A percentile compares a stretch with the other conserved stretches of the same genome.
These are phyloP conservation scores for Hyppa rectilinea DNA, from an alignment of 2,888 invertebrate species.

Conservation along the genomic window DNA sequence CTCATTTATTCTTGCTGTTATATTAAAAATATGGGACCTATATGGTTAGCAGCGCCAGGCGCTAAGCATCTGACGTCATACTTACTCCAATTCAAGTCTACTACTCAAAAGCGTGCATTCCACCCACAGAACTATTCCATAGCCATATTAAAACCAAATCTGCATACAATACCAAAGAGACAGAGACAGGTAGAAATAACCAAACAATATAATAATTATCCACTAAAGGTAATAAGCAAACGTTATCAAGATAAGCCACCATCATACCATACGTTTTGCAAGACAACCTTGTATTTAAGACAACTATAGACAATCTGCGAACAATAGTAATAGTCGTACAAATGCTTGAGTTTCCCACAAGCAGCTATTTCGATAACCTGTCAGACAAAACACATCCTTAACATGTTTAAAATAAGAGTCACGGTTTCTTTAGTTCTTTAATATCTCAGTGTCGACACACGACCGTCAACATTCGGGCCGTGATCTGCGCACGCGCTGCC, in stretches of 20 bases:
- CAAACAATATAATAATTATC: constrained; percentile 58
- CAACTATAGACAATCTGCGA: constrained; percentile 67
- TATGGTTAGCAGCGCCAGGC: not conserved
- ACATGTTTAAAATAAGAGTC: constrained; percentile 48
- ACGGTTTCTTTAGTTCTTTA: constrained; percentile 23
- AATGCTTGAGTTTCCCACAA: constrained; percentile 80
- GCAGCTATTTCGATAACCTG: constrained; percentile 66
- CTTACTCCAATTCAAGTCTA: constrained; percentile 18
- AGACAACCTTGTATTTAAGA: constrained; percentile 74
- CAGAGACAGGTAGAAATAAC: constrained; percentile 56
- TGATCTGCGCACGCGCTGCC: constrained; percentile 70
- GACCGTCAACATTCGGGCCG: constrained; percentile 69
- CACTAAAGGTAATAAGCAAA: constrained; percentile 56
- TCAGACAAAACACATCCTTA: constrained; percentile 63
- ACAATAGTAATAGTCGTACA: constrained; percentile 78
- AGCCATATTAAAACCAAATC: constrained; percentile 40
- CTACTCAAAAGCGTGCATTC: constrained; percentile 25
- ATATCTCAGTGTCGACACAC: constrained; percentile 70
- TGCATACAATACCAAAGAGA: constrained; percentile 57
- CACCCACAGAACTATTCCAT: constrained; percentile 13
- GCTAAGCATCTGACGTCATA: constrained; percentile 1
- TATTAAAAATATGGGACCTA: not conserved
- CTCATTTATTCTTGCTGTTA: not conserved
- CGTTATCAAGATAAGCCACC: constrained; percentile 63
- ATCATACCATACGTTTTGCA: constrained; percentile 69